These are phyloP conservation scores for Penaeus indicus DNA, from an alignment of 1,140 invertebrate species.

Conservation along the genomic window DNA sequence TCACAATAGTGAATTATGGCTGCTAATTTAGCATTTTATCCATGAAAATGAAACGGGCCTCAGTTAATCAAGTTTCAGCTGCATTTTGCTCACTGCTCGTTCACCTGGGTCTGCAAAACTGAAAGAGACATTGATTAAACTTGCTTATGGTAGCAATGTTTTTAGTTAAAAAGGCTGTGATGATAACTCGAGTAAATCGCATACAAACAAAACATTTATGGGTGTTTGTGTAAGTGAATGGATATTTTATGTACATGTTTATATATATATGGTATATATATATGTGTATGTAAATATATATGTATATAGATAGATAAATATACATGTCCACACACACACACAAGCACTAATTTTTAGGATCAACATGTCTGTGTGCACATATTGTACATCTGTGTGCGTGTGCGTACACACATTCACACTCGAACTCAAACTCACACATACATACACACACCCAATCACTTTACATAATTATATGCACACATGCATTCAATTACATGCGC, in stretches of 20 bases:
- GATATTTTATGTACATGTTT: background rate
- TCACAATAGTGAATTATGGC: slow-evolving; percentile 32
- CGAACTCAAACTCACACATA: too few species aligned
- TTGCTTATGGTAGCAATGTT: slow-evolving; percentile 29
- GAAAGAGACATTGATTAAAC: slow-evolving; percentile 3
- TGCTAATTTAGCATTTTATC: slow-evolving; percentile 29
- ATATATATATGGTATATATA: slow-evolving; percentile 5
- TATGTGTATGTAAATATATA: slow-evolving; percentile 12
- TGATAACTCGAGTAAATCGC: slow-evolving; percentile 41
- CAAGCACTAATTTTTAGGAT: background rate
- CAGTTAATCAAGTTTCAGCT: background rate
- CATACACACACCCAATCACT: too few species aligned
- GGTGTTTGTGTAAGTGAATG: slow-evolving; percentile 21
- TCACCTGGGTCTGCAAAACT: slow-evolving; percentile 1
- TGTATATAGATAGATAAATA: background rate
- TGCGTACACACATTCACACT: too few species aligned
- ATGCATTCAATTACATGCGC: slow-evolving; percentile 2
- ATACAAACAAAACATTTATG: slow-evolving; percentile 33
- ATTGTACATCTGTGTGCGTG: too few species aligned
- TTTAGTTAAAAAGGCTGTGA: slow-evolving; percentile 53
- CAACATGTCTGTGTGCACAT: background rate
- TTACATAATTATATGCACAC: background rate
- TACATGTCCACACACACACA: slow-evolving; percentile 2
- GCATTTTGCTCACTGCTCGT: slow-evolving; percentile 6
- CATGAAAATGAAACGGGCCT: background rate